Percentiles rank a stretch among this genome's conserved stretches.
Evolutionary conservation across 2,888 invertebrate genomes (phyloP).

Genomic region (Eupithecia subfuscata): DNA sequence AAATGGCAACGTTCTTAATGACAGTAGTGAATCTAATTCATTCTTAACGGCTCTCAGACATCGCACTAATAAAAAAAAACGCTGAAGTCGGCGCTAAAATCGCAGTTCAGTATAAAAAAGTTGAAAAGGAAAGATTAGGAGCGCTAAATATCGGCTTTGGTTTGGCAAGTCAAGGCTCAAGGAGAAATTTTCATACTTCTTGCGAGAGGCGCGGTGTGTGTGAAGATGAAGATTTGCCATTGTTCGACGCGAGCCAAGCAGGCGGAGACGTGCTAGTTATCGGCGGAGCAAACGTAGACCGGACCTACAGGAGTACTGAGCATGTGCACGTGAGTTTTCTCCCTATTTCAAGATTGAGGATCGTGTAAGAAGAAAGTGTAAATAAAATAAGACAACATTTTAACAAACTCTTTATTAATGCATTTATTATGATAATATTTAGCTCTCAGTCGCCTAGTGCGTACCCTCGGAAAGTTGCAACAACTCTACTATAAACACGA

Average conservation of each 20-base stretch:
- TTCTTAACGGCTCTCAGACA: conserved; percentile 86
- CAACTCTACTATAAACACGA: conserved; percentile 69
- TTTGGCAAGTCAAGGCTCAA: conserved; percentile 46
- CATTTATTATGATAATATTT: conserved; percentile 82
- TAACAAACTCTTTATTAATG: conserved; percentile 83
- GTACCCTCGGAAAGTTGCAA: conserved; percentile 84
- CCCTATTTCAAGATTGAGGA: not conserved
- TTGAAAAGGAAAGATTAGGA: conserved; percentile 63
- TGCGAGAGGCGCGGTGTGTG: conserved; percentile 43
- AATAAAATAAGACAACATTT: conserved; percentile 63
- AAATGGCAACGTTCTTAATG: conserved; percentile 61
- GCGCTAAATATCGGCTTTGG: conserved; percentile 58
- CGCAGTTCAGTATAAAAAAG: conserved; percentile 85
- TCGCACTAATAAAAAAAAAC: conserved; percentile 96
- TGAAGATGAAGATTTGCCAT: conserved; percentile 46
- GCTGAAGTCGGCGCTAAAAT: conserved; percentile 92
- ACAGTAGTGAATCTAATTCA: conserved; percentile 65
- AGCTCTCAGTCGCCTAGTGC: conserved; percentile 84
- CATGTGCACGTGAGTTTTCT: conserved; percentile 86
- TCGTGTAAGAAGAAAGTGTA: conserved; percentile 8
- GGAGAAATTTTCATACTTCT: conserved; percentile 67
- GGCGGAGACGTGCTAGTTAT: conserved; percentile 85
- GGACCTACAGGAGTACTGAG: conserved; percentile 85
- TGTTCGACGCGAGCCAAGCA: conserved; percentile 43
- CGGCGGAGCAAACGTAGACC: conserved; percentile 91